Evolutionary conservation across 2,113 vertebrate genomes (phyloP).

Genomic region (Shinisaurus crocodilurus): DNA sequence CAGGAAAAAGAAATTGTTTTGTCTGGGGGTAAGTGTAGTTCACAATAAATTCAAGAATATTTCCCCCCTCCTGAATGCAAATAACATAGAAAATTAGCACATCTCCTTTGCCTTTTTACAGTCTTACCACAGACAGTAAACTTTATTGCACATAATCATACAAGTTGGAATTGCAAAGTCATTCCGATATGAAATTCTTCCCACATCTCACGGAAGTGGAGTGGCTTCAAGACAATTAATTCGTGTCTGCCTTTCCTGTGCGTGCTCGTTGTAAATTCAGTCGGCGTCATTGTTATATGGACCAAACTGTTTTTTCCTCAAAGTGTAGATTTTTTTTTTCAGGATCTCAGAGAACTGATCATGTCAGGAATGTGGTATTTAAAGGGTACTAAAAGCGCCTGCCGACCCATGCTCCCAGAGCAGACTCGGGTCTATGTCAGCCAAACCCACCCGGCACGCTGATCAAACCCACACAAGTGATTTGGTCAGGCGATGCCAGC

Average conservation of each 20-base stretch:
- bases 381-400: too few relatives aligned
- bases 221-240: neutral
- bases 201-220: neutral
- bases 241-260: neutral
- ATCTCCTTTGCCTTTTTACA: conserved; percentile 20
- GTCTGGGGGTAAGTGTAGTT: neutral
- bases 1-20: neutral
- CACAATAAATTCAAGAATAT: neutral
- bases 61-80: neutral
- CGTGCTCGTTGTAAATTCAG: neutral
- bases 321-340: neutral
- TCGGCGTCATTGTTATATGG: neutral
- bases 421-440: neutral
- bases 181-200: neutral
- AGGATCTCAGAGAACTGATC: neutral
- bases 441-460: neutral
- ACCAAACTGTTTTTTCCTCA: neutral
- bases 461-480: neutral
- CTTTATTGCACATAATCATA: neutral
- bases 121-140: neutral
- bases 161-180: conserved; percentile 17
- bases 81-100: neutral
- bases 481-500: neutral
- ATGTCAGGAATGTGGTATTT: too few relatives aligned
- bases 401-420: neutral